These are phyloP conservation scores for Atta colombica DNA, from an alignment of 1,140 invertebrate genomes.

Conservation along the genomic window DNA sequence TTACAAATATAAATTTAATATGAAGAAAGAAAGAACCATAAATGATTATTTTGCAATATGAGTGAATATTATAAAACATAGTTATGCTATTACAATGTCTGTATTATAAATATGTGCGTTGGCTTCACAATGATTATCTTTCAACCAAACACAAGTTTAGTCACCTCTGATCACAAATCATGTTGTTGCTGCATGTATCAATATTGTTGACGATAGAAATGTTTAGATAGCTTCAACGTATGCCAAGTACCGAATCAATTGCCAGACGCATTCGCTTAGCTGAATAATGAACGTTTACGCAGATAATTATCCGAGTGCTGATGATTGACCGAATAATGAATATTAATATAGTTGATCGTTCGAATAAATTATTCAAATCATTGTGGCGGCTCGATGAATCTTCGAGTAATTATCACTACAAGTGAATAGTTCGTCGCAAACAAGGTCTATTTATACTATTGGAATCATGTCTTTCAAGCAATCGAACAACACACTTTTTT, in stretches of 20 bases:
- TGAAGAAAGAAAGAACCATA: not conserved
- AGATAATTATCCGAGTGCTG: slow-evolving; percentile 70
- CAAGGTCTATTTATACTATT: not conserved
- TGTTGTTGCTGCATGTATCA: slow-evolving; percentile 30
- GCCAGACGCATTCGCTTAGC: slow-evolving; percentile 40
- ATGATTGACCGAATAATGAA: slow-evolving; percentile 73
- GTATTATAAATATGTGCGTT: not conserved
- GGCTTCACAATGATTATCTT: slow-evolving; percentile 30
- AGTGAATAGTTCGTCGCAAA: not conserved
- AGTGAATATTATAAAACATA: not conserved
- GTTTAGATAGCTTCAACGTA: slow-evolving; percentile 48
- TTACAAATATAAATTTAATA: slow-evolving; percentile 1
- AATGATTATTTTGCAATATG: not conserved
- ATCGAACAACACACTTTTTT: not conserved
- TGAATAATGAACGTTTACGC: slow-evolving; percentile 73
- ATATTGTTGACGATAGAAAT: slow-evolving; percentile 47
- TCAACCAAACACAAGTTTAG: slow-evolving; percentile 41
- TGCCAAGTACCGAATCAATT: slow-evolving; percentile 62
- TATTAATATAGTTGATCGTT: slow-evolving; percentile 70
- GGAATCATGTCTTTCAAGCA: not conserved
- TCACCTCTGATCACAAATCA: slow-evolving; percentile 57
- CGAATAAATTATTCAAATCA: slow-evolving; percentile 73
- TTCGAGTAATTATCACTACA: slow-evolving; percentile 64
- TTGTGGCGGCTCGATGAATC: slow-evolving; percentile 47
- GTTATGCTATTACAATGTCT: not conserved